Conservation (phyloP, 2,888 invertebrate genomes). For the Aphelenchoides bicaudatus region DNA sequence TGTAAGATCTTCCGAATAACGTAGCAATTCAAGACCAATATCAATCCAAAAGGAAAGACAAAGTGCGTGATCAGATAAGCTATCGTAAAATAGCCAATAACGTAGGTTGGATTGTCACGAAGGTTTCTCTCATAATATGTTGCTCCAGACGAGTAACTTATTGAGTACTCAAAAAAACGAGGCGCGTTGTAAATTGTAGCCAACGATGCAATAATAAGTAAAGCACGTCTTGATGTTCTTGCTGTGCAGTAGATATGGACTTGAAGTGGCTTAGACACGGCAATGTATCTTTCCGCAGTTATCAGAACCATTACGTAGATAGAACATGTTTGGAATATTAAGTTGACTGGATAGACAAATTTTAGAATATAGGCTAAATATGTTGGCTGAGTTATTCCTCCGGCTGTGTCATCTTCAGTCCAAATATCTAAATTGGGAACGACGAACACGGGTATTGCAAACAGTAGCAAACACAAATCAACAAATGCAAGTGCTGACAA, state of each 20-base stretch:
- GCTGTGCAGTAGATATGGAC: constrained; percentile 56
- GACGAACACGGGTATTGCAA: constrained; percentile 55
- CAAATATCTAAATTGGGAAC: constrained; percentile 48
- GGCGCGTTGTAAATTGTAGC: constrained; percentile 52
- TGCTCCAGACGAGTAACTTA: too few relatives aligned
- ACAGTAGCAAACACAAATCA: constrained; percentile 49
- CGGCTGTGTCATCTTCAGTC: constrained; percentile 24
- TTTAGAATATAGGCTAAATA: constrained; percentile 48
- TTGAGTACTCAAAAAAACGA: constrained; percentile 55
- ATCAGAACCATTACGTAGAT: constrained; percentile 57
- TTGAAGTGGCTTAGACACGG: constrained; percentile 55
- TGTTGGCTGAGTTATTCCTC: constrained; percentile 12
- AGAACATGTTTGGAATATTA: constrained; percentile 55
- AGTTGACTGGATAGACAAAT: constrained; percentile 53
- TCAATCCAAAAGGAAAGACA: constrained; percentile 51
- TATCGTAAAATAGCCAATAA: constrained; percentile 53
- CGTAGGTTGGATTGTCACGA: constrained; percentile 41
- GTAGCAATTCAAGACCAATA: constrained; percentile 51
- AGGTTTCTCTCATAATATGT: constrained; percentile 31
- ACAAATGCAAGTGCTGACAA: constrained; percentile 51
- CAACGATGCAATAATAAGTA: constrained; percentile 43
- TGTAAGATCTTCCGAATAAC: constrained; percentile 42
- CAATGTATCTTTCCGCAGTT: constrained; percentile 56
- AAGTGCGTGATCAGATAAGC: constrained; percentile 57
- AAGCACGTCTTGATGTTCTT: constrained; percentile 46